phyloP scores from a whole-genome alignment of 2,888 invertebrate species.

The Junonia oenone region DNA sequence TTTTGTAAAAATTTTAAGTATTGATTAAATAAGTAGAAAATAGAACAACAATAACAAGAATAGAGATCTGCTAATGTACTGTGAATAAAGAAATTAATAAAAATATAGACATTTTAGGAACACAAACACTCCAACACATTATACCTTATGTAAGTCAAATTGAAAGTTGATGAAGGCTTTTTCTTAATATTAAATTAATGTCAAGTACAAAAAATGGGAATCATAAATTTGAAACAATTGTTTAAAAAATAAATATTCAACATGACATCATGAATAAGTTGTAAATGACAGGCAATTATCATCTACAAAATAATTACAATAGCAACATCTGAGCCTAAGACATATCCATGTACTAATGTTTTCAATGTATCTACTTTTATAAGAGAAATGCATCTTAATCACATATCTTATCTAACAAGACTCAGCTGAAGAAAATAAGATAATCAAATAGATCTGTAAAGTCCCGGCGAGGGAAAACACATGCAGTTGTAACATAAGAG shows the following conservation, averaged over 20 bases:
- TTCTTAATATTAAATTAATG: too few relatives aligned
- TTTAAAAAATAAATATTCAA: background rate
- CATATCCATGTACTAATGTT: background rate
- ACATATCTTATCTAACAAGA: background rate
- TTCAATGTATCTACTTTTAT: background rate
- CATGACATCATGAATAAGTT: background rate
- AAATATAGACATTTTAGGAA: too few relatives aligned
- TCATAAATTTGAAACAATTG: background rate
- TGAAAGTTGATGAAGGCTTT: too few relatives aligned
- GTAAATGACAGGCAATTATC: background rate
- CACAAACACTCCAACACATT: too few relatives aligned
- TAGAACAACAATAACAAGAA: too few relatives aligned
- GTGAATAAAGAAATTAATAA: too few relatives aligned
- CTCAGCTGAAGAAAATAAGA: background rate
- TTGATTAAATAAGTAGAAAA: too few relatives aligned
- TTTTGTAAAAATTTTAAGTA: too few relatives aligned
- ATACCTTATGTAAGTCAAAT: too few relatives aligned
- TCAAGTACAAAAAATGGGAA: too few relatives aligned
- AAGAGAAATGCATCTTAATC: background rate
- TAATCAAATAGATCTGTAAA: conserved; percentile 1
- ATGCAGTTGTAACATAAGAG: conserved; percentile 13
- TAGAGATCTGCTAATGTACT: too few relatives aligned
- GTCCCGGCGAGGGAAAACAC: conserved; percentile 4
- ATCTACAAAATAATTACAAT: background rate
- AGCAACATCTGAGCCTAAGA: background rate